Evolutionary conservation across 2,888 invertebrate species (phyloP), one percentile per base, ranked within the genome.

Genomic region (Teleogryllus oceanicus): DNA sequence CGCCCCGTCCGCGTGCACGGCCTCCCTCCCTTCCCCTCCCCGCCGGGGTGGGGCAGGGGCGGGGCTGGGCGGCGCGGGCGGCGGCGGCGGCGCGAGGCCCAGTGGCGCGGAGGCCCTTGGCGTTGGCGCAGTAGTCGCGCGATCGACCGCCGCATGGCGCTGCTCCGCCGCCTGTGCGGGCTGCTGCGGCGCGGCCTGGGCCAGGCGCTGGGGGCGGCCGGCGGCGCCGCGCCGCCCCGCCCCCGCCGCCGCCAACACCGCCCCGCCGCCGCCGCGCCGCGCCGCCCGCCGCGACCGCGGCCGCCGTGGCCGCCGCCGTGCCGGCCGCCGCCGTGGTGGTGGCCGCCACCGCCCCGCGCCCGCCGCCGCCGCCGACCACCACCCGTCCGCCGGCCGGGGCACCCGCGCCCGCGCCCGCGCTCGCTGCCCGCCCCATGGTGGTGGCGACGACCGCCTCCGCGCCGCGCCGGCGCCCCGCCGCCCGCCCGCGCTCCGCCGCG

Each of bases 131-230:
- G 62, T n/a, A 62, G 62, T 62, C 62, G 62, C n/a, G 62, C 62
- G 62, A 62, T 62, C 62, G 62, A 62, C 62, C 62, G 62, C 62
- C n/a, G 62, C 62, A 62, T 62, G 62, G 62, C 62, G 16, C n/a
- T 62, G n/a, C 62, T 62, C 16, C 62, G 62, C 62, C 62, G 62
- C 62, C 62, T 62, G 62, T 62, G 16, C 8, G 8, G n/a, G 16
- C 62, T 62, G 62, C 62, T 62, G 62, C 62, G 62, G 62, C 62
- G 62, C 62, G 16, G 62, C 13, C 62, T 62, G 62, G 62, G 62
- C 16, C 62, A 62, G 62, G 62, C 62, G 62, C 62, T 62, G 62
- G 62, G 13, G 62, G 62, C 62, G 16, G 62, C 62, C 62, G n/a
- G 62, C 13, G 62, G 62, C 62, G 62, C 16, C 62, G 62, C 16